Evolutionary conservation across 2,888 invertebrate species (phyloP).

Genomic region (Linnaemya tessellans): DNA sequence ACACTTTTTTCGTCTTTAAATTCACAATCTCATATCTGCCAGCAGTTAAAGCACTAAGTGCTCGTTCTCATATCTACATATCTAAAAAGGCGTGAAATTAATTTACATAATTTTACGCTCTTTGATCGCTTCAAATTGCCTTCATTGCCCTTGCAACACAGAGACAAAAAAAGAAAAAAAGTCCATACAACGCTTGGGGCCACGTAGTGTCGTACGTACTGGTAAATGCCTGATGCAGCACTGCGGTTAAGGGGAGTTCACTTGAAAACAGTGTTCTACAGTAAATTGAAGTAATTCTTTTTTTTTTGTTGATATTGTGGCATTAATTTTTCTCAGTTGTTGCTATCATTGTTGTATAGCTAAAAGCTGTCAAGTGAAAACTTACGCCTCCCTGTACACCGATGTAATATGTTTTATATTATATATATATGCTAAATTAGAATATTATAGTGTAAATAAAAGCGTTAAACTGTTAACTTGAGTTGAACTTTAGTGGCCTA

Average conservation of each 20-base stretch:
- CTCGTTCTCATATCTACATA: constrained; percentile 73
- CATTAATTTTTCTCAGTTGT: constrained; percentile 17
- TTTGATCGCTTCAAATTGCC: constrained; percentile 82
- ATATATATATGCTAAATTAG: constrained; percentile 61
- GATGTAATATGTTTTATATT: constrained; percentile 57
- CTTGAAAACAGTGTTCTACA: neutral
- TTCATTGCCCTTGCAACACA: constrained; percentile 65
- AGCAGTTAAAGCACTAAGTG: constrained; percentile 22
- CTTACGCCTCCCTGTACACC: constrained; percentile 73
- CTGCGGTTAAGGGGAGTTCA: constrained; percentile 32
- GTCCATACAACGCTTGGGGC: constrained; percentile 62
- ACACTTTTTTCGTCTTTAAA: neutral
- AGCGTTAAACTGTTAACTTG: constrained; percentile 78
- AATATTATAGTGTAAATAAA: constrained; percentile 54
- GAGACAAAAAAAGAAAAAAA: constrained; percentile 19
- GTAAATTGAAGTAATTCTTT: constrained; percentile 17
- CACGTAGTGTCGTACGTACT: constrained; percentile 71
- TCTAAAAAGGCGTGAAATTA: constrained; percentile 84
- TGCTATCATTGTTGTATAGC: constrained; percentile 27
- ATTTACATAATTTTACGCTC: constrained; percentile 84
- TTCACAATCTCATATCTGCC: constrained; percentile 23
- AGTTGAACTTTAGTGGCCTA: constrained; percentile 80
- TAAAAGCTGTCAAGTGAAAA: constrained; percentile 69
- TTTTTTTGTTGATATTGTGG: constrained; percentile 11
- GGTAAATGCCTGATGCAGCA: neutral